phyloP scores from a whole-genome alignment of 1,140 invertebrate species.

The Adelges cooleyi region DNA sequence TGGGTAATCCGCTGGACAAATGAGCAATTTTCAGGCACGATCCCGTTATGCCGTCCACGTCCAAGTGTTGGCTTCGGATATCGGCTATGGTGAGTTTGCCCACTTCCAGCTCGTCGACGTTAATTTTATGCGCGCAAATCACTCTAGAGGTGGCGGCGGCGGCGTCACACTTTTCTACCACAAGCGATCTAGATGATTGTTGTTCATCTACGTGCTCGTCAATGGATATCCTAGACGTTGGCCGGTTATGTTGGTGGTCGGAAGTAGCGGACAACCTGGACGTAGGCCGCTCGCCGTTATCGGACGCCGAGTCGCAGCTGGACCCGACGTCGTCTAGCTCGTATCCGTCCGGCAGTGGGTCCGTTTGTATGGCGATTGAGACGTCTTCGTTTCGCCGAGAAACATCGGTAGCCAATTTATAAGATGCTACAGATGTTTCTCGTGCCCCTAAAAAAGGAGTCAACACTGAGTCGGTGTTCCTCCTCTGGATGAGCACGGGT shows the following conservation, averaged over 20 bases:
- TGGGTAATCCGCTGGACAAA: background rate
- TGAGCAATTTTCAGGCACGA: background rate
- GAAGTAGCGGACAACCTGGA: background rate
- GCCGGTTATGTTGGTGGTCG: background rate
- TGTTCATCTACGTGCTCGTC: background rate
- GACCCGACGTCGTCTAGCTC: slow-evolving; percentile 45
- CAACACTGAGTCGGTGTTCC: slow-evolving; percentile 3
- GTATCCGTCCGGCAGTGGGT: slow-evolving; percentile 65
- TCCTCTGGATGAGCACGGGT: background rate
- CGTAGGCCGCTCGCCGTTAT: background rate
- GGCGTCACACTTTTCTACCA: too few relatives aligned
- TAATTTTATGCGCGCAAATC: slow-evolving; percentile 4
- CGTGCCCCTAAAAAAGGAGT: slow-evolving; percentile 16
- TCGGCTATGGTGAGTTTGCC: slow-evolving; percentile 8
- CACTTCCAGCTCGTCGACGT: background rate
- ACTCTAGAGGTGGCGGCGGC: slow-evolving; percentile 28
- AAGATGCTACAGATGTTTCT: slow-evolving; percentile 15
- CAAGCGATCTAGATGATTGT: background rate
- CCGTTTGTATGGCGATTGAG: slow-evolving; percentile 67
- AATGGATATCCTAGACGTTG: background rate
- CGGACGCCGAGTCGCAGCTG: background rate
- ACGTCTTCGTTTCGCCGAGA: slow-evolving; percentile 43
- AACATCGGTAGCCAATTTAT: slow-evolving; percentile 7
- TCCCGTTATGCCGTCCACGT: background rate
- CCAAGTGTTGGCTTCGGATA: background rate